Evolutionary conservation across 1,140 invertebrate species (phyloP).

Genomic region (Gryllus bimaculatus): DNA sequence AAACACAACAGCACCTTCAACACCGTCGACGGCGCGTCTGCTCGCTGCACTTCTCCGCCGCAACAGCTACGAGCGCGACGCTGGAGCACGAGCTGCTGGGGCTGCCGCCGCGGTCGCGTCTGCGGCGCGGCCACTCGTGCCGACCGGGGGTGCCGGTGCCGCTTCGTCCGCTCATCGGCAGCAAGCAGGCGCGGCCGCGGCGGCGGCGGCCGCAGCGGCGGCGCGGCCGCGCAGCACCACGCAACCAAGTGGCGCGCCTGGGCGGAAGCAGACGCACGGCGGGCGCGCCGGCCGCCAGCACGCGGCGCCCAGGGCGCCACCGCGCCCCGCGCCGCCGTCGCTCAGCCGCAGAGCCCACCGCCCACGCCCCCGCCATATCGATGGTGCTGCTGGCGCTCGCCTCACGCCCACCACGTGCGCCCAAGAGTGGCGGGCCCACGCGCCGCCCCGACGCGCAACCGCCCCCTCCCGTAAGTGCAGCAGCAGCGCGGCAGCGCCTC

Average conservation of each 20-base stretch:
- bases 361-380: constrained; percentile 24
- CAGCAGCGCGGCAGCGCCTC: background rate
- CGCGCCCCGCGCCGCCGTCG: no score
- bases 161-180: constrained; percentile 27
- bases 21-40: constrained; percentile 46
- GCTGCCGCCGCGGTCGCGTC: constrained; percentile 40
- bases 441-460: no score
- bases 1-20: constrained; percentile 36
- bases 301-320: no score
- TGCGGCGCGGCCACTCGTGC: constrained; percentile 44
- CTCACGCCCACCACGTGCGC: constrained; percentile 30
- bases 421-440: constrained; percentile 9
- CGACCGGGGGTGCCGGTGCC: constrained; percentile 43
- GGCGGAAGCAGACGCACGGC: constrained; percentile 31
- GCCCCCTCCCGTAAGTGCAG: background rate
- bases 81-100: constrained; percentile 47
- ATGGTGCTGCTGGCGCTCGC: constrained; percentile 34
- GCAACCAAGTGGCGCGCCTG: constrained; percentile 14
- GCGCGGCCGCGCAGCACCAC: constrained; percentile 14
- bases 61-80: constrained; percentile 47
- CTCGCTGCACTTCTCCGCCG: constrained; percentile 43
- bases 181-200: constrained; percentile 8
- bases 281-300: constrained; percentile 19
- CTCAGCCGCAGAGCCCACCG: background rate
- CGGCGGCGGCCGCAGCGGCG: background rate